phyloP scores from a whole-genome alignment of 2,888 invertebrate species.

The Eilema griseolum region DNA sequence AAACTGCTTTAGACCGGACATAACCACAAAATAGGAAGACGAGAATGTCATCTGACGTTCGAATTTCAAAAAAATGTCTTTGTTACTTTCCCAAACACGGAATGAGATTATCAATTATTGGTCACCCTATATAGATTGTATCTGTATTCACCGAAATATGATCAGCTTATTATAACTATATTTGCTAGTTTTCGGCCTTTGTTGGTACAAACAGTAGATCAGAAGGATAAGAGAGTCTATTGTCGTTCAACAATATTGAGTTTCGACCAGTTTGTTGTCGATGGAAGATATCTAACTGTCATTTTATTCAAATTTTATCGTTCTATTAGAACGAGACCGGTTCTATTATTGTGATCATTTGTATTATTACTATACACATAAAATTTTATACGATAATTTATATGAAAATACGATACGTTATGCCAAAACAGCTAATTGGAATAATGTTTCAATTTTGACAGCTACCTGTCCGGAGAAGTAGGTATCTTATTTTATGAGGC shows the following conservation, averaged over 20 bases:
- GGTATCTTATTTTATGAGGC: not conserved
- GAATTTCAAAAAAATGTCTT: conserved; percentile 55
- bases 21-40: conserved; percentile 50
- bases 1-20: conserved; percentile 45
- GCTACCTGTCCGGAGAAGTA: not conserved
- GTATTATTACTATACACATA: conserved; percentile 6
- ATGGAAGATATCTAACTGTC: conserved; percentile 67
- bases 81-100: conserved; percentile 68
- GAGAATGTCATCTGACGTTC: conserved; percentile 51
- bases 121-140: conserved; percentile 74
- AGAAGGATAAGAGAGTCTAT: conserved; percentile 47
- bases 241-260: conserved; percentile 61
- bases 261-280: conserved; percentile 72
- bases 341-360: conserved; percentile 32
- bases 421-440: not conserved
- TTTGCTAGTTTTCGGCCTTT: conserved; percentile 75
- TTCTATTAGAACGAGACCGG: conserved; percentile 36
- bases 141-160: conserved; percentile 75
- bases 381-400: conserved; percentile 1
- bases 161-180: conserved; percentile 84
- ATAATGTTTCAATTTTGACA: not conserved
- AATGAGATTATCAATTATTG: conserved; percentile 77
- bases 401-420: not conserved
- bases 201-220: conserved; percentile 61
- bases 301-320: conserved; percentile 57